phyloP scores from a whole-genome alignment of 1,140 invertebrate species.

The Nephila pilipes region DNA sequence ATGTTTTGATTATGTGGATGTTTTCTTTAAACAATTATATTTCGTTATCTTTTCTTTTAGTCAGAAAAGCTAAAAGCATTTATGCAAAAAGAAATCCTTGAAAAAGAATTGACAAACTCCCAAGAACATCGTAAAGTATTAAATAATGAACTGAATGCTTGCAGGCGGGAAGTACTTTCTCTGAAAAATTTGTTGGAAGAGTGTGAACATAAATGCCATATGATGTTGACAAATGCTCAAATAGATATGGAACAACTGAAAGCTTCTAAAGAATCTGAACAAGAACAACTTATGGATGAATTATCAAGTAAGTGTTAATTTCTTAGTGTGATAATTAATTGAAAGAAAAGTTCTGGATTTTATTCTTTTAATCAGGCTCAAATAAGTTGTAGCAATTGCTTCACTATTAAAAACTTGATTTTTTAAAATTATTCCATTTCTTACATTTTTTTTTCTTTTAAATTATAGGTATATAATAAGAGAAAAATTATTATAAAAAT shows the following conservation, averaged over 20 bases:
- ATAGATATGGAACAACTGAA: conserved; percentile 47
- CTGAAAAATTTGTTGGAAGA: conserved; percentile 45
- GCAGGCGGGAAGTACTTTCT: conserved; percentile 15
- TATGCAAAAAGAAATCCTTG: conserved; percentile 47
- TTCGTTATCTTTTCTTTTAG: conserved; percentile 14
- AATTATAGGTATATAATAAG: no score
- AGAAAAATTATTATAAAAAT: no score
- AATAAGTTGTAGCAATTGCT: no score
- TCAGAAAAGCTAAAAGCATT: conserved; percentile 51
- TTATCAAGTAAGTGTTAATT: conserved; percentile 46
- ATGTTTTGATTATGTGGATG: no score
- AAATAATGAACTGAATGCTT: conserved; percentile 47
- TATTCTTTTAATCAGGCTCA: no score
- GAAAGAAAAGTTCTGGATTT: no score
- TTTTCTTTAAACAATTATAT: neutral
- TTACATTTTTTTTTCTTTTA: no score
- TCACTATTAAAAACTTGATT: no score
- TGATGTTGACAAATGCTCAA: conserved; percentile 45
- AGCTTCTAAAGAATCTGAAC: conserved; percentile 53
- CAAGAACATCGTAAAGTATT: conserved; percentile 67
- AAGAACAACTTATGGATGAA: conserved; percentile 45
- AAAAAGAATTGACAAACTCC: conserved; percentile 52
- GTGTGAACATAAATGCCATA: conserved; percentile 44
- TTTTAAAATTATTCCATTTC: no score
- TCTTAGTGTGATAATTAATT: neutral